These are phyloP conservation scores for Phaedon cochleariae DNA, from an alignment of 2,888 invertebrate genomes.

Conservation along the genomic window DNA sequence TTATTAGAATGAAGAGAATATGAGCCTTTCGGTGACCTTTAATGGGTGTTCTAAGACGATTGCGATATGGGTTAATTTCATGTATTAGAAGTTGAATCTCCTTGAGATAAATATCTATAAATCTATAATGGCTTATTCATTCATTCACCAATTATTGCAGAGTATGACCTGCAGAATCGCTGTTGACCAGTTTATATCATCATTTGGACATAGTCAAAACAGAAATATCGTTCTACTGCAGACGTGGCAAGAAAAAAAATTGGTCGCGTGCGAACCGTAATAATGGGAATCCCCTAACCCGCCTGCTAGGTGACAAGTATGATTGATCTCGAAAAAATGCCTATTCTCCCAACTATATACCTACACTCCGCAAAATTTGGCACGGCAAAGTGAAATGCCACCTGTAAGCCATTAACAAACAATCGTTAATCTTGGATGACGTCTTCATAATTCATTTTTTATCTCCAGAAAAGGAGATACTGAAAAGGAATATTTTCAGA, in stretches of 20 bases:
- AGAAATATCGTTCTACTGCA: background rate
- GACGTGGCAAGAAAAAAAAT: background rate
- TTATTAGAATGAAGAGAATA: too few relatives aligned
- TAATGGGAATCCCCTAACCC: conserved; percentile 41
- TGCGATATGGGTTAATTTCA: too few relatives aligned
- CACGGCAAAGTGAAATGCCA: conserved; percentile 33
- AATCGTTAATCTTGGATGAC: conserved; percentile 16
- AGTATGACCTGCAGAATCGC: too few relatives aligned
- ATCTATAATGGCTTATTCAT: too few relatives aligned
- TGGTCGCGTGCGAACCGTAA: conserved; percentile 41
- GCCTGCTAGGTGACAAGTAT: conserved; percentile 39
- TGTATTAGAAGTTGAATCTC: too few relatives aligned
- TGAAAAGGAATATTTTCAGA: too few relatives aligned
- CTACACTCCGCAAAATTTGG: conserved; percentile 37
- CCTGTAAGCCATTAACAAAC: conserved; percentile 37
- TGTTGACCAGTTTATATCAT: conserved; percentile 5
- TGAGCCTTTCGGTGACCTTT: too few relatives aligned
- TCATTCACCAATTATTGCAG: too few relatives aligned
- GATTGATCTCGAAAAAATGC: conserved; percentile 41
- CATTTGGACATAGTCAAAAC: background rate
- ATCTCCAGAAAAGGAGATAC: too few relatives aligned
- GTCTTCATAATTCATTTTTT: conserved; percentile 2
- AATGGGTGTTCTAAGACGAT: too few relatives aligned
- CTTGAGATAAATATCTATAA: too few relatives aligned
- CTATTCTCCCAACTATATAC: too few relatives aligned